These are phyloP conservation scores for Chymomyza fuscimana DNA, from an alignment of 2,888 invertebrate genomes.

Conservation along the genomic window DNA sequence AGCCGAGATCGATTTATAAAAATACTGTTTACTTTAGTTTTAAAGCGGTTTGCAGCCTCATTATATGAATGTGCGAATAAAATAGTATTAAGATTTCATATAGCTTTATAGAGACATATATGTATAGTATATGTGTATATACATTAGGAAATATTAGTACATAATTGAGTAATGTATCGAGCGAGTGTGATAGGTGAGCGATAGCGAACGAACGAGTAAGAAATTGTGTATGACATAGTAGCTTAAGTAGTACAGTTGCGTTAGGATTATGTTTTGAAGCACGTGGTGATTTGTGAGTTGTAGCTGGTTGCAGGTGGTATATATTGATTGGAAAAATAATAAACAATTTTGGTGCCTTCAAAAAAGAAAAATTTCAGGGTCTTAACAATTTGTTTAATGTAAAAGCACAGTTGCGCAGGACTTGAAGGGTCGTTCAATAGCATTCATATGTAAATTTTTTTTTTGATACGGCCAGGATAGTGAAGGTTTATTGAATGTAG, in stretches of 20 bases:
- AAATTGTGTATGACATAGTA: slow-evolving; percentile 24
- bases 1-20: no score
- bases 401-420: not conserved
- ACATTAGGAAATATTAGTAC: not conserved
- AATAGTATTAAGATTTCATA: slow-evolving; percentile 18
- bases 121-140: slow-evolving; percentile 14
- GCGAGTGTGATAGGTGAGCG: slow-evolving; percentile 15
- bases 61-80: not conserved
- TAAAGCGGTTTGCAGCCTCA: not conserved
- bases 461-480: not conserved
- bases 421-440: not conserved
- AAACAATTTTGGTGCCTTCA: not conserved
- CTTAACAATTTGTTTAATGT: no score
- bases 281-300: not conserved
- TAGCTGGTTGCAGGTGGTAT: not conserved
- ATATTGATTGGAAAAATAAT: not conserved
- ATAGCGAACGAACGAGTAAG: slow-evolving; percentile 22
- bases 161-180: slow-evolving; percentile 26
- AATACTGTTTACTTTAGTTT: not conserved
- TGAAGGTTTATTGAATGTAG: slow-evolving; percentile 7
- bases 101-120: slow-evolving; percentile 19
- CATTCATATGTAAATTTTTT: not conserved
- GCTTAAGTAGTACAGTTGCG: not conserved
- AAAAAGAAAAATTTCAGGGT: not conserved
- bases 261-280: not conserved